These are phyloP conservation scores for Struthidea cinerea DNA, from an alignment of 2,113 vertebrate genomes.

Conservation along the genomic window DNA sequence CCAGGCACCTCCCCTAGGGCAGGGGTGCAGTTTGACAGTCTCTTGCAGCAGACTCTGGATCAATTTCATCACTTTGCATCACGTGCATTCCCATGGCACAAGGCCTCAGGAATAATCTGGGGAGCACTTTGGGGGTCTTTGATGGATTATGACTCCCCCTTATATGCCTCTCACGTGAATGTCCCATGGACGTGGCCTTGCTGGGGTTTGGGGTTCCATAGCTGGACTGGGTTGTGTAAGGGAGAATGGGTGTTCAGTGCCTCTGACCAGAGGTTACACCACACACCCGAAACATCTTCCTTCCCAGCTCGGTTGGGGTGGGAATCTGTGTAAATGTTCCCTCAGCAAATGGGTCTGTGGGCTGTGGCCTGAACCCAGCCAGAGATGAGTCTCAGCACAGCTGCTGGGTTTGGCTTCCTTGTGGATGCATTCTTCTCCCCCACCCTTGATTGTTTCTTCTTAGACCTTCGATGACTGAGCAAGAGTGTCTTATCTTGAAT, in stretches of 20 bases:
- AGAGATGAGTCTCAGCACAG: not conserved
- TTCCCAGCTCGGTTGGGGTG: fast-evolving
- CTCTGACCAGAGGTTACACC: not conserved
- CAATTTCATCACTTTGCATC: not conserved
- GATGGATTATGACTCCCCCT: not conserved
- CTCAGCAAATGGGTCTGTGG: not conserved
- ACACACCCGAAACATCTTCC: not conserved
- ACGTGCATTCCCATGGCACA: not conserved
- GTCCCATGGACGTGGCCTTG: not conserved
- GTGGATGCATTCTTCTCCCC: no score
- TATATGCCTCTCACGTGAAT: fast-evolving
- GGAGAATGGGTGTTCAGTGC: not conserved
- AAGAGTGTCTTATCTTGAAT: not conserved
- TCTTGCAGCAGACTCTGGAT: not conserved
- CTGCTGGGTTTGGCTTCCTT: not conserved
- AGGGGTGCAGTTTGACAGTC: not conserved
- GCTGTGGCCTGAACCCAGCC: not conserved
- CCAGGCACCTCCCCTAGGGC: not conserved
- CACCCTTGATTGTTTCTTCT: not conserved
- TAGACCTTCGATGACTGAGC: not conserved
- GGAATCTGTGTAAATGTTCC: not conserved
- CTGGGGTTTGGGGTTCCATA: not conserved
- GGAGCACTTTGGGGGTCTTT: not conserved
- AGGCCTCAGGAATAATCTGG: not conserved
- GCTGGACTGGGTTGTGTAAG: no score